Evolutionary conservation across 2,113 vertebrate species (phyloP), one percentile per base, ranked within the genome.

Genomic region (Nycticorax nycticorax): DNA sequence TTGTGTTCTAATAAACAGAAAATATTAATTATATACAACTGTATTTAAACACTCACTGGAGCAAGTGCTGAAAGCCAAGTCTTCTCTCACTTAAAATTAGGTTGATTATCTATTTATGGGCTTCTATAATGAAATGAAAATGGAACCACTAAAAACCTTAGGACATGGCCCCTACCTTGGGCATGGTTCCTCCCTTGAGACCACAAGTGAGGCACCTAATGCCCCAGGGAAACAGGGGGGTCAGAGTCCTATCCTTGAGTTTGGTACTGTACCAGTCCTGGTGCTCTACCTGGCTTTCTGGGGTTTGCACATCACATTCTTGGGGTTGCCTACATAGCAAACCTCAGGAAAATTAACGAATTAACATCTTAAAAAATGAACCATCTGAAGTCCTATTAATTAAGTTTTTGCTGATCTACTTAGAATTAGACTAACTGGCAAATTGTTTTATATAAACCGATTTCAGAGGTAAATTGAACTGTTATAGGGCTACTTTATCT

Each of bases 211-310:
- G 14, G 24, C 10, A 71, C 5, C 12, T 6, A 68, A 27, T 0
- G 4, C 12, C 16, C 2, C 33, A 50, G 5, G 55, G n/a, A 69
- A 69, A 32, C 5, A 1, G 3, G 11, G 12, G 3, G 2, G 6
- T 24, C 7, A 18, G 13, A 50, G n/a, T 41, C 20, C 32, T 39
- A 0, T 10, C 37, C 6, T 30, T 63, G 22, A n/a, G 5, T 28
- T 43, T 35, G 14, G 4, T 30, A 30, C 43, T 23, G 14, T 26
- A 32, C 7, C 0, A 1, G 19, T 68, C 33, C 30, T 66, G 43
- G 33, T 15, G 23, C 6, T 75, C 33, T 45, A 3, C 32, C 75
- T 28, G 52, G 37, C 9, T 71, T 63, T 63, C 62, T 66, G 62
- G 20, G 32, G 11, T 85, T 67, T 78, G 62, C 7, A 39, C 10